A percentile compares a stretch with the other conserved stretches of the same genome.
These are phyloP conservation scores for Phrynocephalus forsythii DNA, from an alignment of 2,797 vertebrate genomes.

Conservation along the genomic window DNA sequence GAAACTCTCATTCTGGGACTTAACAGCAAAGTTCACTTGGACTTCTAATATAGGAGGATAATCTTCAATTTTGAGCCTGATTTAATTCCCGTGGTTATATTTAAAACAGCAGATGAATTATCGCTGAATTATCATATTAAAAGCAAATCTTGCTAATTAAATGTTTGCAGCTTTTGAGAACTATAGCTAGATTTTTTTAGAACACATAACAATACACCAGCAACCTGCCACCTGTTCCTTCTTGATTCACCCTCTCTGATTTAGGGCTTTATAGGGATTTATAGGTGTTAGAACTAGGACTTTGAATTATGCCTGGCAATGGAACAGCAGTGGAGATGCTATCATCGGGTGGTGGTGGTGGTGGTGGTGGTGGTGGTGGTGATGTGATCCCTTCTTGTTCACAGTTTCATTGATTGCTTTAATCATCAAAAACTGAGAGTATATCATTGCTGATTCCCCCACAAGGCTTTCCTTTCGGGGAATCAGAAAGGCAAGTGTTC, in stretches of 20 bases:
- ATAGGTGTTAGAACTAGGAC: too few species aligned
- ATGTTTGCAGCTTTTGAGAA: neutral
- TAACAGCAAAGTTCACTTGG: neutral
- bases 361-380: too few species aligned
- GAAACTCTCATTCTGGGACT: neutral
- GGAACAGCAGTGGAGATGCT: too few species aligned
- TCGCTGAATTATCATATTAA: constrained; percentile 20
- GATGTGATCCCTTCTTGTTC: too few species aligned
- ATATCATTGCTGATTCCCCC: too few species aligned
- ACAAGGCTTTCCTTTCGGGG: too few species aligned
- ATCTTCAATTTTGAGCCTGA: neutral
- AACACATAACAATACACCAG: neutral
- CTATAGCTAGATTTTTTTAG: constrained; percentile 11
- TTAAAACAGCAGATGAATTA: constrained; percentile 25
- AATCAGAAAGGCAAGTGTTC: too few species aligned
- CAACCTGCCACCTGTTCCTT: neutral
- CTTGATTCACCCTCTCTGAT: neutral
- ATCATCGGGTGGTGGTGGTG: too few species aligned
- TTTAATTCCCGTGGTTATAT: constrained; percentile 5
- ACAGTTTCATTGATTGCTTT: too few species aligned
- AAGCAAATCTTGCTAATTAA: constrained; percentile 17
- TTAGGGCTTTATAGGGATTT: too few species aligned
- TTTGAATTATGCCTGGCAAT: too few species aligned
- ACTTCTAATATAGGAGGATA: neutral
- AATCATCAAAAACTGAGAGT: too few species aligned